Conservation (phyloP, 30 jellyfish, hydroid and myxozoan genomes). For the Aurelia aurita region DNA sequence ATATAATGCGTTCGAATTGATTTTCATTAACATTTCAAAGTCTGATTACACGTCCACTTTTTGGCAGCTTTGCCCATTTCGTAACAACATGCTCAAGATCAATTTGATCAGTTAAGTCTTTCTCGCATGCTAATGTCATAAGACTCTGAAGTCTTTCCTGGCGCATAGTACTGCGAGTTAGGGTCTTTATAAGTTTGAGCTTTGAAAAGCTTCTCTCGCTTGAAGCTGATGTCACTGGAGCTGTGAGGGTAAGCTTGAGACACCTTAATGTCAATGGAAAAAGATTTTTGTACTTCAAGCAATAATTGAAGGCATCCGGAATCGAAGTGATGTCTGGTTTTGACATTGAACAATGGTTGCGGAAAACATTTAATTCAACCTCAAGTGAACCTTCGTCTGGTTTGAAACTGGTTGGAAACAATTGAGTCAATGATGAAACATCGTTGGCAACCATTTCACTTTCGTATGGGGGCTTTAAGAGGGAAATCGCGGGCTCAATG, state of each 20-base stretch:
- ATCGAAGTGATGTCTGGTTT: constrained; percentile 19
- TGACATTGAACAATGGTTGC: too few relatives aligned
- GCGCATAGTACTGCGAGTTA: constrained; percentile 29
- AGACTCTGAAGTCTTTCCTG: constrained; percentile 45
- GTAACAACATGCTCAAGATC: constrained; percentile 32
- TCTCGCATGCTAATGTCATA: constrained; percentile 29
- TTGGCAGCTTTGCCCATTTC: constrained; percentile 55
- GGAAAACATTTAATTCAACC: too few relatives aligned
- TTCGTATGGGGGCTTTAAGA: constrained; percentile 8
- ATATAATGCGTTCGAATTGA: background rate
- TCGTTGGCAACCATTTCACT: constrained; percentile 20
- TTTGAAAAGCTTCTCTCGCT: constrained; percentile 53
- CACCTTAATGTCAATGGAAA: constrained; percentile 40
- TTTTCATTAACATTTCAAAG: background rate
- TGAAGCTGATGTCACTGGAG: constrained; percentile 6
- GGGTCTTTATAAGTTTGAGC: constrained; percentile 28
- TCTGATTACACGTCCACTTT: constrained; percentile 25
- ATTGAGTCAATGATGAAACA: constrained; percentile 31
- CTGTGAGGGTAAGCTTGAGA: constrained; percentile 32
- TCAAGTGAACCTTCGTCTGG: constrained; percentile 24
- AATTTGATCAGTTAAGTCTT: constrained; percentile 20
- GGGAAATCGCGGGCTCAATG: constrained; percentile 23
- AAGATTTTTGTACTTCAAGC: constrained; percentile 36
- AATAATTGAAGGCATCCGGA: constrained; percentile 32
- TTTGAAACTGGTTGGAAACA: constrained; percentile 33